Conservation (phyloP, 2,888 invertebrate species). For the Protonemura montana region DNA sequence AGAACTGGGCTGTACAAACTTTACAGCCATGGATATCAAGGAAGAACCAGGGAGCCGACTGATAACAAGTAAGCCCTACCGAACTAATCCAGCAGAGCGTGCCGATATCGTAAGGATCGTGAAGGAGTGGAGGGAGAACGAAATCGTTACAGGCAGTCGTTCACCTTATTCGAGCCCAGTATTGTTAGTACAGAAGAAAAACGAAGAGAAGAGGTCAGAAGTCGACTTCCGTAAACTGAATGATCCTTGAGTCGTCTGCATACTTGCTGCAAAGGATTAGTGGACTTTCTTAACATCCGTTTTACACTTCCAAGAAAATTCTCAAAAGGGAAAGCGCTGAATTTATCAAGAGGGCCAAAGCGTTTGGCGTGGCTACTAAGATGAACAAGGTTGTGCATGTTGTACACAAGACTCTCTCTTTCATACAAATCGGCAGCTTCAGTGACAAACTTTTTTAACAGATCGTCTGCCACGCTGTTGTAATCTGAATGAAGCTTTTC, state of each 20-base stretch:
- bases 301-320: constrained; percentile 50
- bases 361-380: constrained; percentile 47
- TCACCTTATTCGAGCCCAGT: too few species aligned
- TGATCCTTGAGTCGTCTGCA: background rate
- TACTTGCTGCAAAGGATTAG: constrained; percentile 46
- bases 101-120: too few species aligned
- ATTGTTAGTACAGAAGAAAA: too few species aligned
- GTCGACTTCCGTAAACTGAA: background rate
- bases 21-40: background rate
- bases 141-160: too few species aligned
- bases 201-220: too few species aligned
- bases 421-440: constrained; percentile 29
- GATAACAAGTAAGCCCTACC: background rate
- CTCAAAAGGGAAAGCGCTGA: constrained; percentile 52
- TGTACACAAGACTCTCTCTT: constrained; percentile 26
- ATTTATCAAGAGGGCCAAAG: constrained; percentile 51
- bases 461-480: background rate
- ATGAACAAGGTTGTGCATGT: constrained; percentile 22
- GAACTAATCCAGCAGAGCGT: too few species aligned
- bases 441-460: constrained; percentile 8
- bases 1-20: too few species aligned
- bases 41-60: background rate
- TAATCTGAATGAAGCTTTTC: constrained; percentile 1
- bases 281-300: constrained; percentile 43
- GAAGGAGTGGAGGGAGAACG: too few species aligned